These are phyloP conservation scores for Phoebastria nigripes DNA, from an alignment of 2,797 vertebrate genomes.

Conservation along the genomic window DNA sequence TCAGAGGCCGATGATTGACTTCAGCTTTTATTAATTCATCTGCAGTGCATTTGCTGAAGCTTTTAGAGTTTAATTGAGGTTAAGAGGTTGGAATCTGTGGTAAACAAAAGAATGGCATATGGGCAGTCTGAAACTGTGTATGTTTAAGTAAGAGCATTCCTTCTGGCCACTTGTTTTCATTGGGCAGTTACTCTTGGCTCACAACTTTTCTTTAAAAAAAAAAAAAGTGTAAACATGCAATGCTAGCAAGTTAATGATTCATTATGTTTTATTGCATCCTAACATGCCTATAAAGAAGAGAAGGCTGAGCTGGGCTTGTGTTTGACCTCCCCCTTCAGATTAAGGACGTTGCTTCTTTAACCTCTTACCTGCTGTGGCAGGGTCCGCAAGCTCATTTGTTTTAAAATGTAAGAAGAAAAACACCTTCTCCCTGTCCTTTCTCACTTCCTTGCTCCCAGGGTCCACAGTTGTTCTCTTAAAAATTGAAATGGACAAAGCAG, in stretches of 20 bases:
- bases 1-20: neutral
- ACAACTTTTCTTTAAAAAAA: neutral
- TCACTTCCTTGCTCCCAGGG: neutral
- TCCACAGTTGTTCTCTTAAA: neutral
- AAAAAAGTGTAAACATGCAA: neutral
- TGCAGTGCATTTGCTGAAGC: slow-evolving; percentile 25
- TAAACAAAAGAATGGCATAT: slow-evolving; percentile 66
- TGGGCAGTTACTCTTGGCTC: slow-evolving; percentile 18
- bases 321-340: slow-evolving; percentile 14
- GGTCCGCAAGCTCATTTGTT: neutral
- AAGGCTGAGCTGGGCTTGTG: neutral
- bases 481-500: neutral
- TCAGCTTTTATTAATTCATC: slow-evolving; percentile 64
- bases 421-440: neutral
- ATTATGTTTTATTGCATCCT: slow-evolving; percentile 41
- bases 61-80: slow-evolving; percentile 69
- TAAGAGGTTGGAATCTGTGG: slow-evolving; percentile 61
- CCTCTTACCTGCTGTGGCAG: neutral
- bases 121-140: slow-evolving; percentile 47
- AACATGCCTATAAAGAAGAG: slow-evolving; percentile 9
- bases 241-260: slow-evolving; percentile 53
- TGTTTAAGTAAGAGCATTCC: slow-evolving; percentile 46
- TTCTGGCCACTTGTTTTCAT: slow-evolving; percentile 45
- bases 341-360: neutral
- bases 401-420: neutral